Evolutionary conservation across 2,797 vertebrate species (phyloP).

Genomic region (Squalus acanthias): DNA sequence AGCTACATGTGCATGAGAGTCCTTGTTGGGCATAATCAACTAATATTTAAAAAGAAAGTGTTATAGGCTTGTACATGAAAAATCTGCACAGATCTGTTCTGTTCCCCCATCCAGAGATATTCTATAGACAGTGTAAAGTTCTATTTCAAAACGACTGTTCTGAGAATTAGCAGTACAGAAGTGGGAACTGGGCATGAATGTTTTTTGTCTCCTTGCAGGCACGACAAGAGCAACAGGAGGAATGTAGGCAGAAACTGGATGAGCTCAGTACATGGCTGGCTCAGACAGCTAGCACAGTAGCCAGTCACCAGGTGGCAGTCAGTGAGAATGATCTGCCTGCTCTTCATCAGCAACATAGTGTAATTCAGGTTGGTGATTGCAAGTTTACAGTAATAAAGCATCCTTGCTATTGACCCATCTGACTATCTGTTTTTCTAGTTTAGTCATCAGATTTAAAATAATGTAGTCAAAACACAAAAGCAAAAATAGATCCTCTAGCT

Average conservation of each 20-base stretch:
- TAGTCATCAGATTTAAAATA: background rate
- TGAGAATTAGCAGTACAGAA: background rate
- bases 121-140: background rate
- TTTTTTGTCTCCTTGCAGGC: slow-evolving; percentile 58
- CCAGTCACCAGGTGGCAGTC: slow-evolving; percentile 57
- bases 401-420: background rate
- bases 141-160: background rate
- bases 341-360: slow-evolving; percentile 72
- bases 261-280: slow-evolving; percentile 75
- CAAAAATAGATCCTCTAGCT: background rate
- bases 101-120: background rate
- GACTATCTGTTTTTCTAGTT: background rate
- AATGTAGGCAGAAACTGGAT: slow-evolving; percentile 77
- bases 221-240: slow-evolving; percentile 81
- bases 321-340: slow-evolving; percentile 63
- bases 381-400: background rate
- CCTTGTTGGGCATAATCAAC: too few species aligned
- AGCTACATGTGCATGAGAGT: background rate
- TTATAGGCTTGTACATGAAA: background rate
- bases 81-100: background rate
- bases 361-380: slow-evolving; percentile 69
- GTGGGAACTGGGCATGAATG: background rate
- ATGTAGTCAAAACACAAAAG: background rate
- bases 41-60: background rate
- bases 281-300: slow-evolving; percentile 67